Evolutionary conservation across 2,113 vertebrate genomes (phyloP).

Genomic region (Trematomus loennbergii): DNA sequence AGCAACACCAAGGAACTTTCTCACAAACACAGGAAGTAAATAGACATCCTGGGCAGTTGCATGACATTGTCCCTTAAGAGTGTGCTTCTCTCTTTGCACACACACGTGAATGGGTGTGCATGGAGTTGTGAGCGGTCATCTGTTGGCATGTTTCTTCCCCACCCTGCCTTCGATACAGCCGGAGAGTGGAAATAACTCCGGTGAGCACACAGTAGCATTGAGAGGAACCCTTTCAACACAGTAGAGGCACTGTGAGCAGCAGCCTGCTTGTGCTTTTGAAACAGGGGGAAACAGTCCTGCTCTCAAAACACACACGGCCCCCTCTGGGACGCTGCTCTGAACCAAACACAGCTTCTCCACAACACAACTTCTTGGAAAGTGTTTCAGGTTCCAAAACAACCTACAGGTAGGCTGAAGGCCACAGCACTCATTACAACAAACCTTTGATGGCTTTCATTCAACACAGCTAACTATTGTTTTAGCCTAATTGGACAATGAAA

Average conservation of each 20-base stretch:
- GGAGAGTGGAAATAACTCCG: conserved; percentile 70
- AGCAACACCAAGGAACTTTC: conserved; percentile 72
- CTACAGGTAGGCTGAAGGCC: background rate
- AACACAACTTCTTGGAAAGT: conserved; percentile 51
- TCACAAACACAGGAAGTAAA: conserved; percentile 80
- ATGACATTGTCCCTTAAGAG: conserved; percentile 66
- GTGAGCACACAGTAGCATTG: conserved; percentile 78
- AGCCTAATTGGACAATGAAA: background rate
- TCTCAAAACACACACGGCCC: conserved; percentile 65
- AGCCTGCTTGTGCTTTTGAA: conserved; percentile 62
- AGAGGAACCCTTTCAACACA: conserved; percentile 66
- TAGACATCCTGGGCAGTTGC: conserved; percentile 74
- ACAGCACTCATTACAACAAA: background rate
- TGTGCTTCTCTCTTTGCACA: conserved; percentile 34
- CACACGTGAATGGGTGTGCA: conserved; percentile 44
- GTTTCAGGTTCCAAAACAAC: conserved; percentile 33
- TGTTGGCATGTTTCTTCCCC: conserved; percentile 61
- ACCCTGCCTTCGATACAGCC: conserved; percentile 48
- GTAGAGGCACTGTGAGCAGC: conserved; percentile 72
- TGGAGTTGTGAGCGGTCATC: conserved; percentile 48
- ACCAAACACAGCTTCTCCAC: conserved; percentile 58
- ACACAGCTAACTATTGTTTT: conserved; percentile 7
- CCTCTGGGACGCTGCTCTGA: conserved; percentile 53
- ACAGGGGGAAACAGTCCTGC: conserved; percentile 66
- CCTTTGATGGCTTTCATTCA: conserved; percentile 10